Percentiles rank a stretch among this genome's conserved stretches.
These are phyloP conservation scores for Antheraea yamamai DNA, from an alignment of 2,888 invertebrate genomes.

Conservation along the genomic window DNA sequence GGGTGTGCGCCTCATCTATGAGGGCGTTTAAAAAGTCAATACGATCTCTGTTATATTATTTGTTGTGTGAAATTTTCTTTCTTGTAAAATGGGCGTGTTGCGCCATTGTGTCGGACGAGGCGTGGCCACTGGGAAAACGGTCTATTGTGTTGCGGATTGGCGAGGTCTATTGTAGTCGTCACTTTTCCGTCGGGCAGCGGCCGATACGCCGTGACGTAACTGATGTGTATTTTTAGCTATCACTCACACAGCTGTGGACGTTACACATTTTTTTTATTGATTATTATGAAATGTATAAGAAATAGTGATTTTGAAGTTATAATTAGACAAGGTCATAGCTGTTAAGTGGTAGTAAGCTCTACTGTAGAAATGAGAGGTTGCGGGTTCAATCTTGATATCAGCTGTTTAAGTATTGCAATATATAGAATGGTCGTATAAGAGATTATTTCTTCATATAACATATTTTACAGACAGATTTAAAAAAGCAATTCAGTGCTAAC, in stretches of 20 bases:
- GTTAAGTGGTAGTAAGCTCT: background rate
- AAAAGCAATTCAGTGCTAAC: background rate
- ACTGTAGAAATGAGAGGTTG: background rate
- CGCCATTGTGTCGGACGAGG: constrained; percentile 65
- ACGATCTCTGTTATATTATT: constrained; percentile 52
- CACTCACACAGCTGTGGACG: background rate
- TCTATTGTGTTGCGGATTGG: constrained; percentile 76
- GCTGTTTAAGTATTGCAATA: background rate
- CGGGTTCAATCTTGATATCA: background rate
- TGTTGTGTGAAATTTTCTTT: constrained; percentile 78
- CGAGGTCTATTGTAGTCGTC: constrained; percentile 58
- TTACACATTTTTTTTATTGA: background rate
- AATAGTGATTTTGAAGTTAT: background rate
- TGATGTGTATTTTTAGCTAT: background rate
- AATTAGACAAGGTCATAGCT: background rate
- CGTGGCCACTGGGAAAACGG: constrained; percentile 70
- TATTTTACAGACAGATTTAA: background rate
- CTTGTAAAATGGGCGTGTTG: constrained; percentile 72
- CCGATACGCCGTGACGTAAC: constrained; percentile 4
- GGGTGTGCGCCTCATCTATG: constrained; percentile 66
- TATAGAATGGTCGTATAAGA: background rate
- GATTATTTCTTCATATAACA: background rate
- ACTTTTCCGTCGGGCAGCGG: constrained; percentile 28
- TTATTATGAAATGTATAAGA: background rate
- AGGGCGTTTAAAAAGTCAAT: constrained; percentile 79